phyloP scores from a whole-genome alignment of 2,797 vertebrate genomes.

The Anniella stebbinsi region DNA sequence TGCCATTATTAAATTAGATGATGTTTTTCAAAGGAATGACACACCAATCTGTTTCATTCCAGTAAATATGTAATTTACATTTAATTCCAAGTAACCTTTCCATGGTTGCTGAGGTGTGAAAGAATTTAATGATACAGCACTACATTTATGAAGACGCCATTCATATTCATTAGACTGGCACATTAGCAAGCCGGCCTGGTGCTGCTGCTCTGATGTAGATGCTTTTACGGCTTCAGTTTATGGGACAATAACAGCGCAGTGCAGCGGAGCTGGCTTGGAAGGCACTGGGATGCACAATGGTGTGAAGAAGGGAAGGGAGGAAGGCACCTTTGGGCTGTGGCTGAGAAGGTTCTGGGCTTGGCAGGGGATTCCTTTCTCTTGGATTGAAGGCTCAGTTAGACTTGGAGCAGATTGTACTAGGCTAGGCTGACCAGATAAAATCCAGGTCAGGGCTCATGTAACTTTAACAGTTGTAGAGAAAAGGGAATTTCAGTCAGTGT shows the following conservation, averaged over 20 bases:
- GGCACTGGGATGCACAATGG: neutral
- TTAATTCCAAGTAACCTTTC: slow-evolving; percentile 86
- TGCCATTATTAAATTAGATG: slow-evolving; percentile 65
- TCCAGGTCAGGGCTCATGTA: too few species aligned
- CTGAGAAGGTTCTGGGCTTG: neutral
- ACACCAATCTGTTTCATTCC: slow-evolving; percentile 77
- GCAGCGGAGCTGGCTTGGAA: slow-evolving; percentile 7
- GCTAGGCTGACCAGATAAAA: too few species aligned
- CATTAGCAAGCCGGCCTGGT: slow-evolving; percentile 78
- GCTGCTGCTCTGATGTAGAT: slow-evolving; percentile 61
- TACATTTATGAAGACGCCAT: slow-evolving; percentile 79
- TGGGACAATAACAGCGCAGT: slow-evolving; percentile 63
- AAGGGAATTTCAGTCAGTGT: too few species aligned
- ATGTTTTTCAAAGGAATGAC: slow-evolving; percentile 72
- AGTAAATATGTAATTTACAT: slow-evolving; percentile 91
- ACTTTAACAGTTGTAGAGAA: too few species aligned
- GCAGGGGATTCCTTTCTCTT: too few species aligned
- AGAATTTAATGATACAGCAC: slow-evolving; percentile 81
- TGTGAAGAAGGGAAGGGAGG: slow-evolving; percentile 41
- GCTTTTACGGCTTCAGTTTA: slow-evolving; percentile 68
- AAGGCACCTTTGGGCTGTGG: slow-evolving; percentile 40
- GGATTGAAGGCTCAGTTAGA: neutral
- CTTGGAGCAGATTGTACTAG: neutral
- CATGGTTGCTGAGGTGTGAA: slow-evolving; percentile 79
- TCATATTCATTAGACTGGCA: slow-evolving; percentile 86